phyloP scores from a whole-genome alignment of 2,888 invertebrate species.

The Cyclophora punctaria region DNA sequence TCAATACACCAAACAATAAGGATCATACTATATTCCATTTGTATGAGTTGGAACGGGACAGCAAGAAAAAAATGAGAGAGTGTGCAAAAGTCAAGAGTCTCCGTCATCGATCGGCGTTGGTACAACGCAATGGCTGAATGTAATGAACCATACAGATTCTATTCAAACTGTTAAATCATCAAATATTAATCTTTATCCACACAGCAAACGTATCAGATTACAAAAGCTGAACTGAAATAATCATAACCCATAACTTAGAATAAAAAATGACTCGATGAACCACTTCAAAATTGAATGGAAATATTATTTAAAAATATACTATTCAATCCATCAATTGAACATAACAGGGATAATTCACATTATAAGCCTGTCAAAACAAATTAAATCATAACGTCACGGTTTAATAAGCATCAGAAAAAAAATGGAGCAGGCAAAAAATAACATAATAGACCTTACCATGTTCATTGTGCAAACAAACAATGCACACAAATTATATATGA shows the following conservation, averaged over 20 bases:
- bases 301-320: conserved; percentile 8
- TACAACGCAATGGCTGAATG: conserved; percentile 23
- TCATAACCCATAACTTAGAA: conserved; percentile 42
- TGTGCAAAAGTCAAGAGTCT: conserved; percentile 66
- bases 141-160: conserved; percentile 21
- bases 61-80: conserved; percentile 51
- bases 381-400: conserved; percentile 70
- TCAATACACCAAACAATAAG: conserved; percentile 67
- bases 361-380: conserved; percentile 68
- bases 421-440: conserved; percentile 47
- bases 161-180: conserved; percentile 18
- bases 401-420: conserved; percentile 51
- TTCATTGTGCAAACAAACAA: conserved; percentile 68
- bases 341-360: conserved; percentile 37
- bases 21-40: conserved; percentile 53
- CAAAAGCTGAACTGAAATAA: conserved; percentile 23
- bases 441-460: conserved; percentile 64
- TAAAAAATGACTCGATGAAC: background rate
- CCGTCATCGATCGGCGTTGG: conserved; percentile 60
- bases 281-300: no score
- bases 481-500: conserved; percentile 41
- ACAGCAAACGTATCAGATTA: conserved; percentile 8
- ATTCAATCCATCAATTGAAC: conserved; percentile 15
- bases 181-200: conserved; percentile 25
- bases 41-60: conserved; percentile 52